Base-by-base conservation (phyloP, 2,888 invertebrate genomes). In the Epirrhoe alternata region DNA sequence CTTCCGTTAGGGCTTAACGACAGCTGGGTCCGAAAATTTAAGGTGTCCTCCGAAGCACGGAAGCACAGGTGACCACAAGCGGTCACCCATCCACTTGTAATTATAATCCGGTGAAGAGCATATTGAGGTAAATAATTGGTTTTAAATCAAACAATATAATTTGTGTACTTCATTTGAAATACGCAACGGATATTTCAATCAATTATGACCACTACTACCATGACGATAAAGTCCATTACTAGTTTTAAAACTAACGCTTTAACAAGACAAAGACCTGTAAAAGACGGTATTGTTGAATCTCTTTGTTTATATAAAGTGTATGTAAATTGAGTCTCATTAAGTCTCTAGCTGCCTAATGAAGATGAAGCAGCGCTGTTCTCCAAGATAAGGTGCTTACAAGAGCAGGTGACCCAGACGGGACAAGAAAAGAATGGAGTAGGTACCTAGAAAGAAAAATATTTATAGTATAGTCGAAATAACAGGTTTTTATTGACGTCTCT, bases 241-340 rank as follows among this genome's bases (percentile, higher is more conserved):
- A 16, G 47, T 16, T 16, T 14, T 6, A 47, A 16, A 47, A 47
- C 35, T 35, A 51, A 42, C 50, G 16, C 31, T n/a, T 50, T 35
- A 12, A 12, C 33, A 16, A 52, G 17, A 60, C 55, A 63, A 60
- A 53, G 52, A 53, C n/a, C 56, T 3, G 16, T 55, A 58, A 68
- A 61, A 64, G 54, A 49, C 59, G 54, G 57, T 62, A 61, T 64
- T 64, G 64, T 68, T 61, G 62, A 61, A 68, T 61, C 57, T 24
- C 61, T 61, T 64, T 73, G 72, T 74, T 70, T 72, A 61, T 50
- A 68, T 65, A 63, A 72, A 74, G 67, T 69, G 63, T 71, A 74
- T 77, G 75, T 68, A 74, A 77, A 77, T 76, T 72, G 71, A 66
- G 67, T 72, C 72, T 78, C 74, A 74, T 77, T 76, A 77, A 74